Percentiles rank a stretch among this genome's conserved stretches.
Conservation (phyloP, 2,113 vertebrate species). For the Notothenia rossii region DNA sequence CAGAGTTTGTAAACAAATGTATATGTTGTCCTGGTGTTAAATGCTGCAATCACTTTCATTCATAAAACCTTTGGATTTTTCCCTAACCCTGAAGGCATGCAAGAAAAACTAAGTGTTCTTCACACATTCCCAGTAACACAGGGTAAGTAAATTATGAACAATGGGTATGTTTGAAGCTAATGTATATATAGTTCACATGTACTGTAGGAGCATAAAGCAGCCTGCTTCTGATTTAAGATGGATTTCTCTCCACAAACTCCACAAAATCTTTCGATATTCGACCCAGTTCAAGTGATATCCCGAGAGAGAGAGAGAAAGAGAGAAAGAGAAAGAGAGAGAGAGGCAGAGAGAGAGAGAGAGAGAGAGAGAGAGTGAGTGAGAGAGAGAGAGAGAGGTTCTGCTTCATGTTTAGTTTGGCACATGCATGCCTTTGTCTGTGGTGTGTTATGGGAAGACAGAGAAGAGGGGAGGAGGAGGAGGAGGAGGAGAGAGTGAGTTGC, state of each 20-base stretch:
- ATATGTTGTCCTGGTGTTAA: too few relatives aligned
- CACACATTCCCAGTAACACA: too few relatives aligned
- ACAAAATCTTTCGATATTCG: not conserved
- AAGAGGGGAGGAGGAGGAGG: constrained; percentile 6
- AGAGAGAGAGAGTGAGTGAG: too few relatives aligned
- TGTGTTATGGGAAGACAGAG: constrained; percentile 59
- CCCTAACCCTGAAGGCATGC: too few relatives aligned
- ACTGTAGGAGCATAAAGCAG: not conserved
- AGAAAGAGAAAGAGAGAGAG: too few relatives aligned
- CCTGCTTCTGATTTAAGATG: not conserved
- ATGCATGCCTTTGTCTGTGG: constrained; percentile 61
- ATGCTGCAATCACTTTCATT: too few relatives aligned
- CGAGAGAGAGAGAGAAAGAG: not conserved
- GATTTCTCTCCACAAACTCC: not conserved
- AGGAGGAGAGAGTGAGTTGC: constrained; percentile 7
- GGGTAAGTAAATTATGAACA: too few relatives aligned
- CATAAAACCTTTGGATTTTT: too few relatives aligned
- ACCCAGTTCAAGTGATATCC: not conserved
- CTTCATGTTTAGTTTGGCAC: constrained; percentile 72
- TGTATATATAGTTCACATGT: not conserved
- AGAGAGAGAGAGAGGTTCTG: constrained; percentile 6
- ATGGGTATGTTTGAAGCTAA: too few relatives aligned
- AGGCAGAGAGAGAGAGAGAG: too few relatives aligned
- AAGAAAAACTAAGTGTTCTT: too few relatives aligned
- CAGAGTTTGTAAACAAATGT: too few relatives aligned